Evolutionary conservation across 2,113 vertebrate genomes (phyloP).

Genomic region (Rhinopithecus roxellana): DNA sequence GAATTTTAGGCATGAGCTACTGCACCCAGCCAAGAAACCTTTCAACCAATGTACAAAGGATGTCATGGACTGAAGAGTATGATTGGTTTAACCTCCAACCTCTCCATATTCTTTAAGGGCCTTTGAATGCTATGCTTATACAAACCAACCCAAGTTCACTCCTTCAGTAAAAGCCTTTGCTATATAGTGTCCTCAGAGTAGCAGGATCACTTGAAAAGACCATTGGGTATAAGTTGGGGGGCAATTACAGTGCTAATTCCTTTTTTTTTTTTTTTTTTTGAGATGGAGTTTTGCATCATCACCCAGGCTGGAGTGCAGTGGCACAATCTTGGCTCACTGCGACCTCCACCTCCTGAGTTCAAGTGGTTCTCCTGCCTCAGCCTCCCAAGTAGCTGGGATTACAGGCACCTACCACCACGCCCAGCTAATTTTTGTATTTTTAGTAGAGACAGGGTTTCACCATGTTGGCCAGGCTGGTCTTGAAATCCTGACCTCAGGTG

Average conservation of each 20-base stretch:
- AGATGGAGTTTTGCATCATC: neutral
- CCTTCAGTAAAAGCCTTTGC: neutral
- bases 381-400: too few relatives aligned
- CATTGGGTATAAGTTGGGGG: neutral
- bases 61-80: neutral
- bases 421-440: too few relatives aligned
- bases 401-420: too few relatives aligned
- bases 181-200: neutral
- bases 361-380: too few relatives aligned
- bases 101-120: neutral
- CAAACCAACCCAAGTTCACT: neutral
- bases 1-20: neutral
- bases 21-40: neutral
- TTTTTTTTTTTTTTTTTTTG: neutral
- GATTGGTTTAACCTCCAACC: neutral
- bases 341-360: too few relatives aligned
- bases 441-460: too few relatives aligned
- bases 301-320: too few relatives aligned
- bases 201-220: neutral
- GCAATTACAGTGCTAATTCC: neutral
- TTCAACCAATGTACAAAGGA: neutral
- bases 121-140: neutral
- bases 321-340: too few relatives aligned
- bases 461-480: too few relatives aligned
- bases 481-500: too few relatives aligned